A percentile compares a stretch with the other conserved stretches of the same genome.
These are phyloP conservation scores for Leucophenga maculata DNA, from an alignment of 2,888 invertebrate species.

Conservation along the genomic window DNA sequence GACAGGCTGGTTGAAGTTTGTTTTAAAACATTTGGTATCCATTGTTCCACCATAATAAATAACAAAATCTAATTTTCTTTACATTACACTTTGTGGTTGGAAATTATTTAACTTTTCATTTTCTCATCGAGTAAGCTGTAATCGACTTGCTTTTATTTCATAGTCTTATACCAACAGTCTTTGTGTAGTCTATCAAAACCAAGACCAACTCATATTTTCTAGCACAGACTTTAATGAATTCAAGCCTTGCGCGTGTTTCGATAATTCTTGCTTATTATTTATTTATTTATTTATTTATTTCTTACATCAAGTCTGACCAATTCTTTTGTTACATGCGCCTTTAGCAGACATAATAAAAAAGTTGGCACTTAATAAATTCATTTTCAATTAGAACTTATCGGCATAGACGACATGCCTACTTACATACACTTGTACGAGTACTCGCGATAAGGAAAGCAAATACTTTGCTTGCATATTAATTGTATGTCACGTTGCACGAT, in stretches of 20 bases:
- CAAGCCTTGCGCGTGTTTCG: background rate
- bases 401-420: background rate
- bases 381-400: background rate
- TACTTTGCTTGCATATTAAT: conserved; percentile 52
- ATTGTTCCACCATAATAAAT: too few species aligned
- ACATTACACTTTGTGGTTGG: too few species aligned
- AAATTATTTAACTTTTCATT: too few species aligned
- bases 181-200: too few species aligned
- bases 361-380: background rate
- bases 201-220: background rate
- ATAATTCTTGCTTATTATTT: background rate
- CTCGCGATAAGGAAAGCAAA: conserved; percentile 12
- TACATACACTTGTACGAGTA: background rate
- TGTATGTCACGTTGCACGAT: conserved; percentile 54
- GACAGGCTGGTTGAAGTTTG: too few species aligned
- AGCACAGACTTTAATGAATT: background rate
- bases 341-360: background rate
- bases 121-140: too few species aligned
- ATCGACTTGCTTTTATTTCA: too few species aligned
- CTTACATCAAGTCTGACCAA: conserved; percentile 26
- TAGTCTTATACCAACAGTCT: too few species aligned
- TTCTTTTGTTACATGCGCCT: conserved; percentile 41
- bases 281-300: conserved; percentile 32
- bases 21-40: too few species aligned
- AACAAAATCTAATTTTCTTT: too few species aligned